Evolutionary conservation across 1,140 invertebrate genomes (phyloP).

Genomic region (Drosophila nigrodunni): DNA sequence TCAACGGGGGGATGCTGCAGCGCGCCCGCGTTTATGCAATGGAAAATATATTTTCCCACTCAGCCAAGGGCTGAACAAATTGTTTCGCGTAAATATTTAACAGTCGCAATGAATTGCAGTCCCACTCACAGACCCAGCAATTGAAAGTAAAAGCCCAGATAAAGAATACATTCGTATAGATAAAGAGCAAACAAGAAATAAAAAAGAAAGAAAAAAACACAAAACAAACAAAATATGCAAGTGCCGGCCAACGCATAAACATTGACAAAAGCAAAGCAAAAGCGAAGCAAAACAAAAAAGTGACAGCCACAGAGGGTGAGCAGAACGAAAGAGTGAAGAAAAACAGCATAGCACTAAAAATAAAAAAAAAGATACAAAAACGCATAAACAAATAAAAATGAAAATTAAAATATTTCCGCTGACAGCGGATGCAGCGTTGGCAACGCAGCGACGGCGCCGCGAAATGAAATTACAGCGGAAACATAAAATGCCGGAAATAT

Average conservation of each 20-base stretch:
- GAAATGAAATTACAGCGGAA: conserved; percentile 76
- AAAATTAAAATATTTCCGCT: conserved; percentile 82
- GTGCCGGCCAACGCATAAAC: conserved; percentile 24
- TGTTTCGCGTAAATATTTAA: conserved; percentile 66
- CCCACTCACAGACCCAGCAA: conserved; percentile 32
- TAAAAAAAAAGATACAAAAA: conserved; percentile 28
- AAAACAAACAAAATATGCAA: conserved; percentile 22
- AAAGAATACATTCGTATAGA: conserved; percentile 21
- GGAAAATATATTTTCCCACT: conserved; percentile 49
- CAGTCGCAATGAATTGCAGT: conserved; percentile 33
- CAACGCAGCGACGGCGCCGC: conserved; percentile 32
- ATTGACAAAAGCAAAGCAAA: conserved; percentile 31
- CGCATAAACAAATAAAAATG: conserved; percentile 69
- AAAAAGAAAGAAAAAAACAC: no score
- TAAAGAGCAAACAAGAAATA: conserved; percentile 1
- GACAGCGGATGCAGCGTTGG: conserved; percentile 62
- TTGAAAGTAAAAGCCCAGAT: conserved; percentile 53
- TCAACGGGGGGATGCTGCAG: conserved; percentile 19
- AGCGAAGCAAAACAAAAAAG: conserved; percentile 17
- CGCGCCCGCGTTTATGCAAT: conserved; percentile 49
- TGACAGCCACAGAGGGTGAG: conserved; percentile 2
- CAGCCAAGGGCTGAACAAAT: conserved; percentile 58
- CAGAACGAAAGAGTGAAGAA: conserved; percentile 8
- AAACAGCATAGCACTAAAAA: conserved; percentile 6
- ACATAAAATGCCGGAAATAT: conserved; percentile 83